Conservation (phyloP, 2,113 vertebrate genomes). For the Hippocampus abdominalis region DNA sequence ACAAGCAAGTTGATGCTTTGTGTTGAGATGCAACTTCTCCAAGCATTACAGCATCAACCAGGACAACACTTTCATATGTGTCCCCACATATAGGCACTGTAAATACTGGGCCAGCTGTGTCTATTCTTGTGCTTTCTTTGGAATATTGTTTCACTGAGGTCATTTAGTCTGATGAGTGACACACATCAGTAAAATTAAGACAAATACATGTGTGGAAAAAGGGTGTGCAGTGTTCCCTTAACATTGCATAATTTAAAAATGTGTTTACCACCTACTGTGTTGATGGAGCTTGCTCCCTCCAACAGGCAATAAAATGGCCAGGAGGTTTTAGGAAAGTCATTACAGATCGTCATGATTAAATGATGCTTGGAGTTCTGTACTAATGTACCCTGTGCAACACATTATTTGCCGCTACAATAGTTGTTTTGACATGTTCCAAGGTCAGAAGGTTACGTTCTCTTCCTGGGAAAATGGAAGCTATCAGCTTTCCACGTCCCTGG, state of each 20-base stretch:
- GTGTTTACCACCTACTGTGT: slow-evolving; percentile 33
- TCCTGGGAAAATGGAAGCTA: background rate
- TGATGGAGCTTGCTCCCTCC: slow-evolving; percentile 32
- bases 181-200: slow-evolving; percentile 54
- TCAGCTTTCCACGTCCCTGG: background rate
- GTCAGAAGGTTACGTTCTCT: background rate
- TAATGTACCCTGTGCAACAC: background rate
- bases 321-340: slow-evolving; percentile 19
- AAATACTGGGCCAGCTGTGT: too few species aligned
- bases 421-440: background rate
- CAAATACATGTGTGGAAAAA: slow-evolving; percentile 31
- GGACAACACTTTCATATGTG: too few species aligned
- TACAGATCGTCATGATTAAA: background rate
- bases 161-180: slow-evolving; percentile 2
- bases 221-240: background rate
- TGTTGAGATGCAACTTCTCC: too few species aligned
- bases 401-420: background rate
- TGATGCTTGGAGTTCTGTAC: background rate
- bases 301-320: slow-evolving; percentile 17
- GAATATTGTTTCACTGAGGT: background rate
- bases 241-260: slow-evolving; percentile 25
- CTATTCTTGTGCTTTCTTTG: too few species aligned
- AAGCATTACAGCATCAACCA: too few species aligned
- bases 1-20: too few species aligned
- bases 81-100: too few species aligned